A percentile compares a stretch with the other conserved stretches of the same genome.
These are phyloP conservation scores for Chaetodon trifasciatus DNA, from an alignment of 2,797 vertebrate species.

Conservation along the genomic window DNA sequence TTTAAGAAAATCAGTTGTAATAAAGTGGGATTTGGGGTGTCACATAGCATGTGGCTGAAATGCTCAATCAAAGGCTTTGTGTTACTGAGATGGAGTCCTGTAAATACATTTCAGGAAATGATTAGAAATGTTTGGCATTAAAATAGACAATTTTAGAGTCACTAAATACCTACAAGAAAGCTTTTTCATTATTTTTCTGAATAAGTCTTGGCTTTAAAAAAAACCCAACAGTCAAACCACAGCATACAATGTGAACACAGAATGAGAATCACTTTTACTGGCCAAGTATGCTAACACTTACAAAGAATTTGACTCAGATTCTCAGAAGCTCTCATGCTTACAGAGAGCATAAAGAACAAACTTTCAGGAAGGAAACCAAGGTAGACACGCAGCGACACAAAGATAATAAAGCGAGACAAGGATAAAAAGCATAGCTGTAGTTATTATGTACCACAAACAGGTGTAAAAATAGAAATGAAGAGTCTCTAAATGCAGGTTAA, in stretches of 20 bases:
- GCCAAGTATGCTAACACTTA: background rate
- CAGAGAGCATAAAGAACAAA: slow-evolving; percentile 12
- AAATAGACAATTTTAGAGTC: background rate
- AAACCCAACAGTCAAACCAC: background rate
- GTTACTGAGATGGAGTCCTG: background rate
- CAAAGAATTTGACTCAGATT: background rate
- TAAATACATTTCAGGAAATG: background rate
- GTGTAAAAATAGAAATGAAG: slow-evolving; percentile 38
- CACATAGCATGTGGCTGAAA: background rate
- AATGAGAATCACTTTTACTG: background rate
- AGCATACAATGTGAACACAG: background rate
- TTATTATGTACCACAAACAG: slow-evolving; percentile 3
- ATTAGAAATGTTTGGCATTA: background rate
- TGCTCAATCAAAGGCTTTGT: background rate
- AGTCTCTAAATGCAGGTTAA: slow-evolving; percentile 8
- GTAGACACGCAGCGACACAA: background rate
- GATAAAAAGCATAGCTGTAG: slow-evolving; percentile 20
- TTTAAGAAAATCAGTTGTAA: background rate
- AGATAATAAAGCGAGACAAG: slow-evolving; percentile 39
- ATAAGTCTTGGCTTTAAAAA: background rate
- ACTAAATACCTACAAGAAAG: background rate
- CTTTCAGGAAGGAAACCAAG: slow-evolving; percentile 41
- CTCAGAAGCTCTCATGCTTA: slow-evolving; percentile 12
- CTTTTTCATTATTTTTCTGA: background rate
- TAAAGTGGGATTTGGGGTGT: background rate